Evolutionary conservation across 2,888 invertebrate genomes (phyloP), one percentile per base, ranked within the genome.

Genomic region (Clepsis dumicolana): DNA sequence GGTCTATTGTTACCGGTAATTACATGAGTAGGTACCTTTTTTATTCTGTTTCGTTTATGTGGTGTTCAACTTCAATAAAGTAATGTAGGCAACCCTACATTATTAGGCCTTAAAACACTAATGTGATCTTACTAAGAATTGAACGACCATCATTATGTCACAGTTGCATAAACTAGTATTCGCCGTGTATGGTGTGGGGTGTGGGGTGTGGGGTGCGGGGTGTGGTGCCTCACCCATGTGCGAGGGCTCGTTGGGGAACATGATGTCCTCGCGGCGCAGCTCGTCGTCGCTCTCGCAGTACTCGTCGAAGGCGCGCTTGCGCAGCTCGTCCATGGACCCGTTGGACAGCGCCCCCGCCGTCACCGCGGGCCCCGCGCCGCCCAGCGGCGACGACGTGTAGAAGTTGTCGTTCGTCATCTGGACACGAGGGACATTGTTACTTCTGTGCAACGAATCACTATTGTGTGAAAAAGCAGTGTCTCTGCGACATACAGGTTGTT

Each of bases 271-370:
- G 74, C 96, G 94, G 73, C 97, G 95, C 71, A 98, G 94, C 81
- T 98, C 98, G 86, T 98, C 98, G 85, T 98, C 98, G 80, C 97
- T 98, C 87, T 98, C 98, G 77, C 96, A 96, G 83, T 96, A 96
- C 83, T 98, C 97, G 81, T 98, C 97, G 84, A 96, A 97, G 73
- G 94, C 90, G 14, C 94, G 89, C 71, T 94, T 94, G 75, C 94
- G 92, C 71, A 94, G 83, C 70, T 95, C 95, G 66, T 95, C 95
- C 75, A 94, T 94, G 29, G 94, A 94, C n/a, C 95, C 95, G 80
- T 95, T 95, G 70, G 95, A 95, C 70, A 95, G 85, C 29, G 95
- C 94, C 16, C 94, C 91, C n/a, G 95, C 89, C 0, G 87, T 85
- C 67, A 91, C 89, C 73, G 90, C 87, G 56, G 83, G 83, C 27